A percentile compares a stretch with the other conserved stretches of the same genome.
Conservation (phyloP, 2,113 vertebrate species). For the Heterochromis multidens region DNA sequence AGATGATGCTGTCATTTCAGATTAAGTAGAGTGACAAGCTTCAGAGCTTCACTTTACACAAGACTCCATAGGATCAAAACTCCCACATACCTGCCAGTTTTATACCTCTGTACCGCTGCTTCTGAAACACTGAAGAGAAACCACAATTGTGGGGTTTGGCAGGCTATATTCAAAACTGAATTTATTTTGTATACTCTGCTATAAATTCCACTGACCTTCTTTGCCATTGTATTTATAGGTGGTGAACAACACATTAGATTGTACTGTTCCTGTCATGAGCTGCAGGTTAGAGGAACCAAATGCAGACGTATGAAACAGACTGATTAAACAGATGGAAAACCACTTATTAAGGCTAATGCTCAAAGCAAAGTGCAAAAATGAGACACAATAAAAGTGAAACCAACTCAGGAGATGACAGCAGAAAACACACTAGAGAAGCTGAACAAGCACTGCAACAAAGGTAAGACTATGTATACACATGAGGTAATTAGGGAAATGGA, state of each 20-base stretch:
- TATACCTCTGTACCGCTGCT: slow-evolving; percentile 2
- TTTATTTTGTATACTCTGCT: not conserved
- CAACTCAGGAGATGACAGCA: not conserved
- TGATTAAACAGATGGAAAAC: not conserved
- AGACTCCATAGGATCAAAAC: slow-evolving; percentile 43
- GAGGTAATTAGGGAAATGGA: not conserved
- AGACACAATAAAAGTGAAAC: not conserved
- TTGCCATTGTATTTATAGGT: not conserved
- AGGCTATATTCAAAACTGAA: not conserved
- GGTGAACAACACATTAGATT: not conserved
- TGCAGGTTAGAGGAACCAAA: not conserved
- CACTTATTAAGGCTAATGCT: not conserved
- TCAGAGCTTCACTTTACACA: slow-evolving; percentile 40
- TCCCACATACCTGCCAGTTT: slow-evolving; percentile 37
- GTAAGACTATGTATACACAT: not conserved
- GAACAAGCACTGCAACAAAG: not conserved
- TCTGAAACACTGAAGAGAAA: not conserved
- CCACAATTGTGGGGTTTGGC: not conserved
- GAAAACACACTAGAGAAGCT: not conserved
- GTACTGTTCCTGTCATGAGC: not conserved
- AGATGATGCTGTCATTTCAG: slow-evolving; percentile 46
- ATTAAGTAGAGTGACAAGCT: slow-evolving; percentile 38
- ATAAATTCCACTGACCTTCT: not conserved
- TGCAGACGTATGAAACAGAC: not conserved
- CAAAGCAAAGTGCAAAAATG: not conserved